phyloP scores from a whole-genome alignment of 2,888 invertebrate genomes.

The Agriotes lineatus region DNA sequence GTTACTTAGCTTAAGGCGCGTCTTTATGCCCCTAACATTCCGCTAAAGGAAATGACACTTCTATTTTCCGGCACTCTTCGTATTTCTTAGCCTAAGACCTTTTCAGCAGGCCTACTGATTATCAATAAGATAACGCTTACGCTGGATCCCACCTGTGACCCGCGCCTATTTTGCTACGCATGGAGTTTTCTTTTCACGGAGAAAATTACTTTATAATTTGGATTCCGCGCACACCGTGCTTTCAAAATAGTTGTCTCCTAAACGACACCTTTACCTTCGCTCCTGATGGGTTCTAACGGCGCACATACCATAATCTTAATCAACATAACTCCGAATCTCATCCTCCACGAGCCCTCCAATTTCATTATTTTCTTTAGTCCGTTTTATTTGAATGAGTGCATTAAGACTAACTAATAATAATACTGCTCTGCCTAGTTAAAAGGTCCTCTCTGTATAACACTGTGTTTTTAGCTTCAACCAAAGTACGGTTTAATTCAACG shows the following conservation, averaged over 20 bases:
- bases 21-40: slow-evolving; percentile 55
- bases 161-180: slow-evolving; percentile 34
- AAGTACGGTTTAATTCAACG: no score
- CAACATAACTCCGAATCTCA: slow-evolving; percentile 23
- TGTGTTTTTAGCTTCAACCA: no score
- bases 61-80: slow-evolving; percentile 50
- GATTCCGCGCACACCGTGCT: slow-evolving; percentile 35
- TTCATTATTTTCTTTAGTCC: background rate
- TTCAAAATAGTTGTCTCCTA: slow-evolving; percentile 31
- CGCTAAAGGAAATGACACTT: slow-evolving; percentile 57
- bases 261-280: slow-evolving; percentile 26
- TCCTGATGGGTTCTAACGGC: slow-evolving; percentile 22
- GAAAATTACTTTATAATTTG: slow-evolving; percentile 41
- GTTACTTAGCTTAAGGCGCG: slow-evolving; percentile 52
- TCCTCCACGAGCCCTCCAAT: background rate
- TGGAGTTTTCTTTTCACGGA: slow-evolving; percentile 35
- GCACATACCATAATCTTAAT: slow-evolving; percentile 24
- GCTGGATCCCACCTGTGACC: slow-evolving; percentile 48
- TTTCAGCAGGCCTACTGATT: slow-evolving; percentile 52
- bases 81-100: slow-evolving; percentile 52
- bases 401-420: no score
- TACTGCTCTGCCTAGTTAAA: no score
- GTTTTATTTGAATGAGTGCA: no score
- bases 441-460: no score
- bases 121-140: slow-evolving; percentile 54